Base-by-base conservation (phyloP, 2,797 vertebrate genomes). In the Pangasius djambal region DNA sequence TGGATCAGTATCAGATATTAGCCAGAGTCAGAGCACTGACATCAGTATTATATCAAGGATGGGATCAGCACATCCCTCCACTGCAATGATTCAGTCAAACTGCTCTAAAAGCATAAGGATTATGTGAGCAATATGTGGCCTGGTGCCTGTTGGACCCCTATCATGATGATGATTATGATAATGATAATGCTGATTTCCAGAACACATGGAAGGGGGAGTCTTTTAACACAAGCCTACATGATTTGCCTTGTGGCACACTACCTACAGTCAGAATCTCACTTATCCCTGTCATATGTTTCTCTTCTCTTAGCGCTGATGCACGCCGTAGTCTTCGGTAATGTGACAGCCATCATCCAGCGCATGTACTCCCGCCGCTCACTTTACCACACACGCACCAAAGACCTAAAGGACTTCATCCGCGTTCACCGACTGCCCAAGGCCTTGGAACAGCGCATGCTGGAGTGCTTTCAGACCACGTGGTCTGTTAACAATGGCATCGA, bases 351-450 rank as follows among this genome's bases (percentile, higher is more conserved):
- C 92, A 99, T 99, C 94, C 98, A 99, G 94, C 96, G 98, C 92
- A 98, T 99, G 98, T 99, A 99, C 93, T 99, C 98, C 8, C 97
- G 98, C 86, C 99, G 98, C 97, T 99, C 98, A 28, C 98, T 98
- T 90, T 99, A 99, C 94, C 98, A 99, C 95, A 99, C 98, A 72
- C 97, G 98, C 95, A 99, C 98, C 91, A 99, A 99, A 95, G 98
- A 99, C 93, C 95, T 99, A 85, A 99, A 99, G 93, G 98, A 99
- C 93, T 99, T 99, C 92, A 99, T 99, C 91, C 97, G 98, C 0
- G 98, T 99, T 88, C 98, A 99, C 93, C 98, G 98, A 88, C 95
- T 99, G 89, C 98, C 98, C 55, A 97, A 98, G 92, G 97, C 96
- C 93, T 96, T 99, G 82, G 99, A 99, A 92, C 98, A 99, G 94